Conservation (phyloP, 2,797 vertebrate genomes). For the Tenualosa ilisha region DNA sequence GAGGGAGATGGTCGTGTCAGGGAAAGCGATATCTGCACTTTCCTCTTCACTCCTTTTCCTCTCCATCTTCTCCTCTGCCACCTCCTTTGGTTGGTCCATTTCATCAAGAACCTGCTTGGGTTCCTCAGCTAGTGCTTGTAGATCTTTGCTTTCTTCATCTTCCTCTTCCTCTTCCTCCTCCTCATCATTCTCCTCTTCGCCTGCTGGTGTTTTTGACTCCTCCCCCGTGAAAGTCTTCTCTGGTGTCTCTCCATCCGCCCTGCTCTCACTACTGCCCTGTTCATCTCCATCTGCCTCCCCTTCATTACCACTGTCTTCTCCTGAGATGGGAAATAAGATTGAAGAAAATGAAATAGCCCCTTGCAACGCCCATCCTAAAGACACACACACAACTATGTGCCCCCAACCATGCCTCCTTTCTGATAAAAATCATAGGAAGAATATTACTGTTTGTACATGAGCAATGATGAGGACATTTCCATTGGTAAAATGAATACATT, state of each 20-base stretch:
- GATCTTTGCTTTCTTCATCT: constrained; percentile 56
- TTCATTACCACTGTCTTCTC: constrained; percentile 73
- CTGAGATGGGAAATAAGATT: constrained; percentile 51
- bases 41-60: constrained; percentile 43
- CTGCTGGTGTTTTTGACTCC: constrained; percentile 37
- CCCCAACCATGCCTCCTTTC: not conserved
- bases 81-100: constrained; percentile 27
- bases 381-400: not conserved
- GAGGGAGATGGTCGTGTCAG: constrained; percentile 90
- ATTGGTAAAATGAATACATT: no score
- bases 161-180: constrained; percentile 63
- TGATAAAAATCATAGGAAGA: not conserved
- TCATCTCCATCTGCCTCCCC: constrained; percentile 53
- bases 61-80: constrained; percentile 34
- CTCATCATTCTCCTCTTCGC: constrained; percentile 36
- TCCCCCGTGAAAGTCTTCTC: not conserved
- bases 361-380: not conserved
- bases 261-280: constrained; percentile 27
- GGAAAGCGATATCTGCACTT: constrained; percentile 77
- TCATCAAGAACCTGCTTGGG: constrained; percentile 29
- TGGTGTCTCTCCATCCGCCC: constrained; percentile 42
- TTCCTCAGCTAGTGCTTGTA: constrained; percentile 35
- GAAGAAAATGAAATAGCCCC: not conserved
- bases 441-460: not conserved
- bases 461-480: not conserved